phyloP scores from a whole-genome alignment of 1,140 invertebrate genomes.

The Hycleus cichorii region DNA sequence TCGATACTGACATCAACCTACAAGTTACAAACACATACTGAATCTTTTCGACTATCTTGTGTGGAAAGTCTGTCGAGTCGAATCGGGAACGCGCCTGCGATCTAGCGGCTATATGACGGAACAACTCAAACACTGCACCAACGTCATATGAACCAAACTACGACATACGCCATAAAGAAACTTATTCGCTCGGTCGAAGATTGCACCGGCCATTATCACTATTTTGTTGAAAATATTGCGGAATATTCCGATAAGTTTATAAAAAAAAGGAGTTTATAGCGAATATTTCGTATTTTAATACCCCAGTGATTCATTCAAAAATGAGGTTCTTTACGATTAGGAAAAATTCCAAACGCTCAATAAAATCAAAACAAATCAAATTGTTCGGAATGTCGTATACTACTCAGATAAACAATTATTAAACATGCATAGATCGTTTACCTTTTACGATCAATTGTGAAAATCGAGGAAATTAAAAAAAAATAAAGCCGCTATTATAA shows the following conservation, averaged over 20 bases:
- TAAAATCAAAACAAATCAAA: too few relatives aligned
- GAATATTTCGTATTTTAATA: not conserved
- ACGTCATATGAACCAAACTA: not conserved
- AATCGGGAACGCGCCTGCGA: constrained; percentile 40
- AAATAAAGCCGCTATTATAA: too few relatives aligned
- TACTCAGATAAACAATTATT: too few relatives aligned
- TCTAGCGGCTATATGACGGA: constrained; percentile 31
- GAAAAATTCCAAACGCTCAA: too few relatives aligned
- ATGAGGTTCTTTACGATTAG: too few relatives aligned
- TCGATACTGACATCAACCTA: constrained; percentile 30
- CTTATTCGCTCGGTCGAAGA: not conserved
- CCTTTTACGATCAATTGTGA: too few relatives aligned
- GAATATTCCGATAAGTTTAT: not conserved
- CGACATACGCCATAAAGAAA: constrained; percentile 2
- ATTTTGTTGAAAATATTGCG: constrained; percentile 4
- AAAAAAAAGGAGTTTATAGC: constrained; percentile 4
- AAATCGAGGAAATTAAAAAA: too few relatives aligned
- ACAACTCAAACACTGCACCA: not conserved
- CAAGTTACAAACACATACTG: constrained; percentile 39
- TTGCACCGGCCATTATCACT: constrained; percentile 1
- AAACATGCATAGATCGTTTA: too few relatives aligned
- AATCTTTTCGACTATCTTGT: constrained; percentile 28
- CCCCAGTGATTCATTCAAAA: too few relatives aligned
- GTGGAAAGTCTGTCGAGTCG: constrained; percentile 28
- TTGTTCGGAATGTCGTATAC: too few relatives aligned